Percentiles rank a stretch among this genome's conserved stretches.
Evolutionary conservation across 2,113 vertebrate species (phyloP).

Genomic region (Oncorhynchus clarkii): DNA sequence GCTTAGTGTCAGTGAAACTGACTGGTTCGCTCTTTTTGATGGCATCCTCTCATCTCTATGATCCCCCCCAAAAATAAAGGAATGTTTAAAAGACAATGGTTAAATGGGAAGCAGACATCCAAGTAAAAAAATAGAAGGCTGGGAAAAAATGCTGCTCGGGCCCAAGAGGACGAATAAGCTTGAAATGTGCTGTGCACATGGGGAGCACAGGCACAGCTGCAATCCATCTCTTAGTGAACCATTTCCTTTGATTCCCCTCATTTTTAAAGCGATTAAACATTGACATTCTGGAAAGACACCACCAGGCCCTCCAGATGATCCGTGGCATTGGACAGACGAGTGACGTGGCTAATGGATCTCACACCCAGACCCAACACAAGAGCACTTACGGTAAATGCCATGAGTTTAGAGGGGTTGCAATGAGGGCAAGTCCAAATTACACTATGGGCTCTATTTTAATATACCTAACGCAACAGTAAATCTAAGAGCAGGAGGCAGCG

Average conservation of each 20-base stretch:
- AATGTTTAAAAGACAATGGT: conserved; percentile 37
- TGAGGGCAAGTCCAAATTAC: too few relatives aligned
- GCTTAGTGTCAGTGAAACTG: not conserved
- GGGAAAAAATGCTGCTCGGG: conserved; percentile 27
- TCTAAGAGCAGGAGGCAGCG: too few relatives aligned
- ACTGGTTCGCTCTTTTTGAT: not conserved
- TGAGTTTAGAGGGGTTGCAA: too few relatives aligned
- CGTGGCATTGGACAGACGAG: too few relatives aligned
- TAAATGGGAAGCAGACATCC: conserved; percentile 52
- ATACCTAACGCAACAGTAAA: too few relatives aligned
- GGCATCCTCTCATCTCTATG: not conserved
- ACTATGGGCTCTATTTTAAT: too few relatives aligned
- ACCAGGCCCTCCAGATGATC: not conserved
- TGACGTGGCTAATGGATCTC: too few relatives aligned
- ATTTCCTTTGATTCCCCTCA: conserved; percentile 57
- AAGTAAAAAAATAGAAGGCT: not conserved
- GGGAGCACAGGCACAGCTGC: conserved; percentile 54
- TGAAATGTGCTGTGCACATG: conserved; percentile 65
- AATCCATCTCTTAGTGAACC: conserved; percentile 43
- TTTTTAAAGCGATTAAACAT: conserved; percentile 46
- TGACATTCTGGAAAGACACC: conserved; percentile 36
- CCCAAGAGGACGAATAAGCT: conserved; percentile 44
- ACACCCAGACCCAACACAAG: too few relatives aligned
- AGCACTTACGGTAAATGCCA: too few relatives aligned
- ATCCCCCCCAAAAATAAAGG: not conserved